A percentile compares a stretch with the other conserved stretches of the same genome.
phyloP scores from a whole-genome alignment of 2,113 vertebrate genomes.

The Rhea pennata region DNA sequence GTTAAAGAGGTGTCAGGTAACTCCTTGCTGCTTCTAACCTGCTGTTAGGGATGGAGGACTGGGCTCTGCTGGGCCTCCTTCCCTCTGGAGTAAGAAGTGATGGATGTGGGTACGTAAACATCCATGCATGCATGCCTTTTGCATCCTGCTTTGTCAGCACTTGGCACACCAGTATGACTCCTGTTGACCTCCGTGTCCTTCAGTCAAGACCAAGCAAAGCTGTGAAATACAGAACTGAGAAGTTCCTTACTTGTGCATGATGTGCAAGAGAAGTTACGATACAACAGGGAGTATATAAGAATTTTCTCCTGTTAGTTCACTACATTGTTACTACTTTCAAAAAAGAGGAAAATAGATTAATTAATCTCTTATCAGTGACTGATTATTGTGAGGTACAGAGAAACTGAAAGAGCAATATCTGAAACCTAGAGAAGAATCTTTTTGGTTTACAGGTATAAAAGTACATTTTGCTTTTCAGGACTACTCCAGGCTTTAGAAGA shows the following conservation, averaged over 20 bases:
- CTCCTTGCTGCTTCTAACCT: not conserved
- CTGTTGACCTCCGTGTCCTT: not conserved
- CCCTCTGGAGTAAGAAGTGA: not conserved
- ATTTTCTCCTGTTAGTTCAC: not conserved
- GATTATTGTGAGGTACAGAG: not conserved
- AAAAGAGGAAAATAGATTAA: not conserved
- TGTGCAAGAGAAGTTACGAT: not conserved
- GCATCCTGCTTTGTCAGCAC: not conserved
- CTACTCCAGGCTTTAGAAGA: constrained; percentile 36
- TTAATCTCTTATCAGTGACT: not conserved
- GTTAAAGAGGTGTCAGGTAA: not conserved
- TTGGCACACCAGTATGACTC: not conserved
- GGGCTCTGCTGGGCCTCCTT: not conserved
- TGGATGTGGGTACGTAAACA: not conserved
- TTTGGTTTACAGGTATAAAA: constrained; percentile 49
- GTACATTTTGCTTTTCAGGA: constrained; percentile 58
- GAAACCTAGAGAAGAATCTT: not conserved
- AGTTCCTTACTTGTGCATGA: not conserved
- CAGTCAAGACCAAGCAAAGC: not conserved
- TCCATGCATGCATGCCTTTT: not conserved
- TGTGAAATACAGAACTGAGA: not conserved
- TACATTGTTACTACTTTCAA: rapidly evolving
- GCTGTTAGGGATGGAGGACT: not conserved
- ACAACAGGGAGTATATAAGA: rapidly evolving
- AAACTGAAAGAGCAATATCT: not conserved